Percentiles rank a stretch among this genome's conserved stretches.
Conservation (phyloP, 2,888 invertebrate genomes). For the Dicroscelio sp. region DNA sequence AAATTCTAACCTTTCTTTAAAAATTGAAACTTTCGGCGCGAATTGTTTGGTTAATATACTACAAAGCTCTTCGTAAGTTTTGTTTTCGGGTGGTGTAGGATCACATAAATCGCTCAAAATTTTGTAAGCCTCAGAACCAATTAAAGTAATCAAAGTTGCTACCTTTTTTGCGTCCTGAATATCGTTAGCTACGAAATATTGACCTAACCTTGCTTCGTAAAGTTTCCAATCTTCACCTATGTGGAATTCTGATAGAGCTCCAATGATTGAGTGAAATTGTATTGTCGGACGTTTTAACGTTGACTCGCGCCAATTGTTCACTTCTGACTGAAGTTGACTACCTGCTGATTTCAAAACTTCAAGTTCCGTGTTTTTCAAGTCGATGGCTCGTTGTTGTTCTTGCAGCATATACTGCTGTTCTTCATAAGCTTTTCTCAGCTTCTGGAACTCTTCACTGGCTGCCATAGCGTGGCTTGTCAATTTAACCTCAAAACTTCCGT, state of each 20-base stretch:
- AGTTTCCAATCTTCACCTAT: conserved; percentile 67
- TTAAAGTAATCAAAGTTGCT: conserved; percentile 67
- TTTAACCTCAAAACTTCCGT: too few species aligned
- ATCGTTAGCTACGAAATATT: conserved; percentile 77
- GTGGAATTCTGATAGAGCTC: conserved; percentile 62
- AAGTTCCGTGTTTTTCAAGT: too few species aligned
- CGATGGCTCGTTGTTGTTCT: too few species aligned
- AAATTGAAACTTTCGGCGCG: conserved; percentile 42
- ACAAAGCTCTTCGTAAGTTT: conserved; percentile 24
- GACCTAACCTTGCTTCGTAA: conserved; percentile 69
- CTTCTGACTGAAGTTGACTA: too few species aligned
- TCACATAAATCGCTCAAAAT: conserved; percentile 78
- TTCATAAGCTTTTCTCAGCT: too few species aligned
- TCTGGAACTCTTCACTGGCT: too few species aligned
- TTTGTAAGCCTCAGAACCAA: conserved; percentile 74
- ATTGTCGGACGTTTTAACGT: too few species aligned
- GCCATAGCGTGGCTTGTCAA: too few species aligned
- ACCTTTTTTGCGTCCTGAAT: conserved; percentile 64
- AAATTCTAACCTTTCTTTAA: conserved; percentile 72
- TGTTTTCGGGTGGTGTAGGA: conserved; percentile 63
- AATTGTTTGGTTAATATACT: neutral
- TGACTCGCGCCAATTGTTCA: too few species aligned
- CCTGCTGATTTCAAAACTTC: too few species aligned
- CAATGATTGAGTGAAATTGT: too few species aligned
- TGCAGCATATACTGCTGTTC: too few species aligned